Percentiles rank a stretch among this genome's conserved stretches.
These are phyloP conservation scores for human (Homo sapiens) DNA, from an alignment of 2,113 vertebrate genomes.

Conservation along the genomic window GRCh38 chr9:114542001-114542500, in stretches of 20 bases:
- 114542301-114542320: not conserved
- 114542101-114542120: not conserved
- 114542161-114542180: not conserved
- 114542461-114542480: too few relatives aligned
- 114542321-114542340: not conserved
- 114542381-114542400: too few relatives aligned
- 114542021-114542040: too few relatives aligned
- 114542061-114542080: too few relatives aligned
- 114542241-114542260: not conserved
- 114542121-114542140: not conserved
- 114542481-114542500: too few relatives aligned
- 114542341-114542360: not conserved
- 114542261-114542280: not conserved
- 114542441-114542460: too few relatives aligned
- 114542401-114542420: rapidly evolving
- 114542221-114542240: not conserved
- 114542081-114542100: not conserved
- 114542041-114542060: too few relatives aligned
- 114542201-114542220: not conserved
- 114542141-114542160: not conserved
- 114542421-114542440: rapidly evolving
- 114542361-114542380: not conserved
- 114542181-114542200: not conserved
- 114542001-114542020: too few relatives aligned
- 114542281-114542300: too few relatives aligned